Percentiles rank a stretch among this genome's conserved stretches.
Evolutionary conservation across 2,113 vertebrate genomes (phyloP).

Genomic region (Etheostoma spectabile): DNA sequence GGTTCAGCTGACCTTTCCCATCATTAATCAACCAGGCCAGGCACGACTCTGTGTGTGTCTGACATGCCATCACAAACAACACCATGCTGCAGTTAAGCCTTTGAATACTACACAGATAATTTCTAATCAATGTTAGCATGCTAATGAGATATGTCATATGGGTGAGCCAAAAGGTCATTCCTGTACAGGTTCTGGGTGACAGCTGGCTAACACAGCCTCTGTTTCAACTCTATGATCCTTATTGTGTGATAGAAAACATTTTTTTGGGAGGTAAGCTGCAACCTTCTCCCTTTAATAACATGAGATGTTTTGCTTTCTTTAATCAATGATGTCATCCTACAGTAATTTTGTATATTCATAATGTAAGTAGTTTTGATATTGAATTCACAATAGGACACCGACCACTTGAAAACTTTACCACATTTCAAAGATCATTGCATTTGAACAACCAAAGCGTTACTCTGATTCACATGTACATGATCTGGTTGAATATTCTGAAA

Average conservation of each 20-base stretch:
- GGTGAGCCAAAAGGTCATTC: conserved; percentile 37
- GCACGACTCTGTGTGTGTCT: conserved; percentile 44
- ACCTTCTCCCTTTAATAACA: conserved; percentile 2
- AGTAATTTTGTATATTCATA: conserved; percentile 15
- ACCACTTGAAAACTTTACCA: conserved; percentile 34
- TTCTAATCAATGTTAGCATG: conserved; percentile 65
- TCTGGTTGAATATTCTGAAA: conserved; percentile 42
- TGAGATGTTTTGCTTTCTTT: conserved; percentile 20
- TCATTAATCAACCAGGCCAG: conserved; percentile 69
- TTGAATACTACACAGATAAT: conserved; percentile 53
- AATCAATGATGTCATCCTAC: conserved; percentile 33
- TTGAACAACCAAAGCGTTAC: conserved; percentile 21
- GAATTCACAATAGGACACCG: conserved; percentile 40
- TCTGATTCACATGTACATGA: conserved; percentile 14
- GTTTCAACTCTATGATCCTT: conserved; percentile 6
- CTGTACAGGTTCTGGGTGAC: conserved; percentile 27
- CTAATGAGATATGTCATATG: conserved; percentile 50
- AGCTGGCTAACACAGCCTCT: neutral
- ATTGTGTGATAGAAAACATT: conserved; percentile 5
- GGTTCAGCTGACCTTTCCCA: conserved; percentile 72
- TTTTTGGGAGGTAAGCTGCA: neutral
- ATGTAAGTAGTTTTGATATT: conserved; percentile 38
- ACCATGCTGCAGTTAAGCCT: conserved; percentile 44
- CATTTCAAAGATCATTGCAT: conserved; percentile 21
- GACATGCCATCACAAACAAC: conserved; percentile 57